A percentile compares a stretch with the other conserved stretches of the same genome.
Conservation (phyloP, 2,888 invertebrate genomes). For the Escarpia spicata region DNA sequence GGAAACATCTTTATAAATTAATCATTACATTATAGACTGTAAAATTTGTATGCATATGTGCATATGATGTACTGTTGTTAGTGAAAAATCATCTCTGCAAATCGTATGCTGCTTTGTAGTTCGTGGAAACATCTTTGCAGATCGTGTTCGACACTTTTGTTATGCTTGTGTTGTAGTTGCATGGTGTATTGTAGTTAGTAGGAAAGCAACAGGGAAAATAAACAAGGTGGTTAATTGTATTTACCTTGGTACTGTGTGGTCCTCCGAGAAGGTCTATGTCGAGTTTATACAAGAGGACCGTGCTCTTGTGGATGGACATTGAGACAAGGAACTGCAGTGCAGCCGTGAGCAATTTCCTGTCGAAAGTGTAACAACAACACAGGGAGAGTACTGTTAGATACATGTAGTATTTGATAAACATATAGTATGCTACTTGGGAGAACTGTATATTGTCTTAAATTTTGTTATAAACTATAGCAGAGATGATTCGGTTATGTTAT, state of each 20-base stretch:
- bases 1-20: not conserved
- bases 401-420: not conserved
- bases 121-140: not conserved
- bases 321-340: slow-evolving; percentile 57
- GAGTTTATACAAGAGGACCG: slow-evolving; percentile 55
- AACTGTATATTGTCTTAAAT: no score
- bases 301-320: slow-evolving; percentile 56
- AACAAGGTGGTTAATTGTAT: not conserved
- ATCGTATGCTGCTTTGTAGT: not conserved
- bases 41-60: no score
- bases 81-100: slow-evolving; percentile 13
- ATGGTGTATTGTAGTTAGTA: not conserved
- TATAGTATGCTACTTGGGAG: not conserved
- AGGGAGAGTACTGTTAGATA: not conserved
- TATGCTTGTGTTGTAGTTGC: not conserved
- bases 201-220: not conserved
- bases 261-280: slow-evolving; percentile 59
- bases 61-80: not conserved
- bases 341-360: slow-evolving; percentile 53
- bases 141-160: not conserved
- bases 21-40: no score
- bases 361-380: not conserved
- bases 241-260: slow-evolving; percentile 37
- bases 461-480: no score
- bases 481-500: no score